Conservation (phyloP, 1,140 invertebrate genomes). For the Drosophila ananassae region DNA sequence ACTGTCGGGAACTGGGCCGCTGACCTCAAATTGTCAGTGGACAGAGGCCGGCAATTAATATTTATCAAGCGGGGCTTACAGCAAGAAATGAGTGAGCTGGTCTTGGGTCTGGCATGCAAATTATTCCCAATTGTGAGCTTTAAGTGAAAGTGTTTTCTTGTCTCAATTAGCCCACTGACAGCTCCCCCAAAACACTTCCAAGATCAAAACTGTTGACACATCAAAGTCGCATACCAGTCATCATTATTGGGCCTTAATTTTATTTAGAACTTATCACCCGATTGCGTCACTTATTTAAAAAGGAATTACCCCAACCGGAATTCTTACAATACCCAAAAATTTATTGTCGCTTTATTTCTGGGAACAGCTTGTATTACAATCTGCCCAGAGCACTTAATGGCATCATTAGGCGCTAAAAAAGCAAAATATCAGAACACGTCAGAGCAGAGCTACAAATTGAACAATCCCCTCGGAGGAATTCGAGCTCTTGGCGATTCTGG, state of each 20-base stretch:
- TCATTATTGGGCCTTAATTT: background rate
- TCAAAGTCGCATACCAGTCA: background rate
- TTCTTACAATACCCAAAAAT: background rate
- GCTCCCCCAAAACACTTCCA: slow-evolving; percentile 49
- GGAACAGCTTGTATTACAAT: slow-evolving; percentile 25
- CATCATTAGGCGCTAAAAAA: slow-evolving; percentile 43
- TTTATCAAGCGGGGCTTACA: slow-evolving; percentile 62
- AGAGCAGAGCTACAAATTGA: slow-evolving; percentile 39
- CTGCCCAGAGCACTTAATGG: slow-evolving; percentile 34
- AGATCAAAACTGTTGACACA: slow-evolving; percentile 19
- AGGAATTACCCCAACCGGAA: slow-evolving; percentile 1
- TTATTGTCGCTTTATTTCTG: slow-evolving; percentile 1
- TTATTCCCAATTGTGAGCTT: slow-evolving; percentile 66
- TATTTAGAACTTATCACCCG: background rate
- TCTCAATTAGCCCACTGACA: slow-evolving; percentile 68
- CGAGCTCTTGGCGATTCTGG: slow-evolving; percentile 40
- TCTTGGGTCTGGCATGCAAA: slow-evolving; percentile 58
- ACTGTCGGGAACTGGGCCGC: slow-evolving; percentile 42
- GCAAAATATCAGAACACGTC: slow-evolving; percentile 10
- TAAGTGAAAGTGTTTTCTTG: slow-evolving; percentile 67
- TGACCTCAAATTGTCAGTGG: slow-evolving; percentile 70
- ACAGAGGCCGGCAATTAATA: slow-evolving; percentile 66
- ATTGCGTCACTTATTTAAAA: slow-evolving; percentile 20
- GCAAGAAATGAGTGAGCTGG: slow-evolving; percentile 39
- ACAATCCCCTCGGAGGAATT: slow-evolving; percentile 37